phyloP scores from a whole-genome alignment of 2,113 vertebrate species.

The Channa argus region DNA sequence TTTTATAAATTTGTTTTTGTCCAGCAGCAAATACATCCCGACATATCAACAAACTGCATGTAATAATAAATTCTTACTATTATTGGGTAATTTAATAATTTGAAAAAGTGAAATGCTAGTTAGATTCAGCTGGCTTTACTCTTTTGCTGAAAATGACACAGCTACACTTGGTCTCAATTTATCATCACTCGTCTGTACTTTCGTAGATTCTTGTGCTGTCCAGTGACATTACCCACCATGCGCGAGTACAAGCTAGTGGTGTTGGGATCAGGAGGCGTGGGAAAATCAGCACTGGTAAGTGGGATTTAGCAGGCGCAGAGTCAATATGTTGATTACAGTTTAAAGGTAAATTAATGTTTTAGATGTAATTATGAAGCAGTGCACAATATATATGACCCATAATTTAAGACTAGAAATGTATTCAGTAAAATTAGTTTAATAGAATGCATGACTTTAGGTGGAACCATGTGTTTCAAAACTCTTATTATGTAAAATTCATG shows the following conservation, averaged over 20 bases:
- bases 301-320: neutral
- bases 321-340: neutral
- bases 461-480: too few species aligned
- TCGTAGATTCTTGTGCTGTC: slow-evolving; percentile 83
- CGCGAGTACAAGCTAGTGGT: slow-evolving; percentile 99
- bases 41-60: neutral
- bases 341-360: too few species aligned
- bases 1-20: neutral
- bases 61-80: neutral
- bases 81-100: neutral
- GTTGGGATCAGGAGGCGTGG: slow-evolving; percentile 98
- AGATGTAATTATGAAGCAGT: too few species aligned
- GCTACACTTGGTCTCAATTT: slow-evolving; percentile 19
- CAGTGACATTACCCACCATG: slow-evolving; percentile 91
- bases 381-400: too few species aligned
- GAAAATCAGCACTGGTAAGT: slow-evolving; percentile 98
- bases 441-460: too few species aligned
- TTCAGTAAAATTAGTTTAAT: too few species aligned
- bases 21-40: neutral
- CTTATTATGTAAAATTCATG: too few species aligned
- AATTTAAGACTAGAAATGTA: too few species aligned
- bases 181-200: slow-evolving; percentile 28
- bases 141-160: neutral
- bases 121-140: neutral
- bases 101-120: neutral